Evolutionary conservation across 2,797 vertebrate species (phyloP).

Genomic region (Gallinago stenura): DNA sequence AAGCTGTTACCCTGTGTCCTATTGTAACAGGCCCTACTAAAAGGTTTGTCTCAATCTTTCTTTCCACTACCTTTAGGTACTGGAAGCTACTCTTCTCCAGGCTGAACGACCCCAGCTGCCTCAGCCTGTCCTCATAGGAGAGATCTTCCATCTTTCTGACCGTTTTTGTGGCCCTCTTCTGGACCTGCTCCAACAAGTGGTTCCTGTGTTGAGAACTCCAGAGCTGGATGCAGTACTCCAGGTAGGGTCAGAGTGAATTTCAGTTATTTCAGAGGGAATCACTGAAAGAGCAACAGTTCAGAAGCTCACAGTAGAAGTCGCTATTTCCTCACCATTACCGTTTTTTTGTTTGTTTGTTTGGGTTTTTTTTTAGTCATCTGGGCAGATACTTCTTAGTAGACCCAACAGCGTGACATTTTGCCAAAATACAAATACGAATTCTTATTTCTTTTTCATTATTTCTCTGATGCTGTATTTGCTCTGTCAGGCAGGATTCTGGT

Average conservation of each 20-base stretch:
- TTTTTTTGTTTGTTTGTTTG: neutral
- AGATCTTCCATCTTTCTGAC: neutral
- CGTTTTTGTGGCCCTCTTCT: neutral
- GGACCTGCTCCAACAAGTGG: neutral
- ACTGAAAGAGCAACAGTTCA: neutral
- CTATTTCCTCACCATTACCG: neutral
- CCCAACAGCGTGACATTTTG: neutral
- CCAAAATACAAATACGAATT: neutral
- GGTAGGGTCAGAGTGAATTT: neutral
- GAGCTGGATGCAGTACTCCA: neutral
- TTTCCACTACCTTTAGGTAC: neutral
- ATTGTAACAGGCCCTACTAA: neutral
- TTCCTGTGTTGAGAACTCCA: neutral
- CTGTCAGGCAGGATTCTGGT: neutral
- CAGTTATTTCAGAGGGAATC: neutral
- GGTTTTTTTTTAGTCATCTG: neutral
- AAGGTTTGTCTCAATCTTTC: neutral
- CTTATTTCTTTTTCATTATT: neutral
- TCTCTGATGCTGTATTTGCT: neutral
- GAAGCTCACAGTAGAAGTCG: neutral
- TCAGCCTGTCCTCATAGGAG: neutral
- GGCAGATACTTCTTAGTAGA: neutral
- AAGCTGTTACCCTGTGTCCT: neutral
- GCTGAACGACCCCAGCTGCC: neutral
- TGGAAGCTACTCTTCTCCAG: neutral